Percentiles rank a stretch among this genome's conserved stretches.
phyloP scores from a whole-genome alignment of 2,113 vertebrate genomes.

The Coryphaenoides rupestris region DNA sequence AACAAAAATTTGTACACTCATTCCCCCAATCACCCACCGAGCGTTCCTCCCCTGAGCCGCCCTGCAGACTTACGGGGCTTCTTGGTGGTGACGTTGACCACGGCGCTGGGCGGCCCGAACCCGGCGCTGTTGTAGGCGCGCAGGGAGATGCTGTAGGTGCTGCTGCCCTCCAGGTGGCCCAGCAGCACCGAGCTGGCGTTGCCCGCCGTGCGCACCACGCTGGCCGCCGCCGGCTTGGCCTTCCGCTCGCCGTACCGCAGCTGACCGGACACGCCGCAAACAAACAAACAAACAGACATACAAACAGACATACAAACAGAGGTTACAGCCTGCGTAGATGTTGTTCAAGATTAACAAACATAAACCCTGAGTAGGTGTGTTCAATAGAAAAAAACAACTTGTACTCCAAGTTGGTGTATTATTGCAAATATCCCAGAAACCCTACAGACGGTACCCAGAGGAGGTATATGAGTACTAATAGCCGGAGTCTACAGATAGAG shows the following conservation, averaged over 20 bases:
- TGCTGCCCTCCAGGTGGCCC: conserved; percentile 81
- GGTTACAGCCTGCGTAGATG: too few relatives aligned
- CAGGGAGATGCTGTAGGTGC: conserved; percentile 82
- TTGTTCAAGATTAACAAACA: too few relatives aligned
- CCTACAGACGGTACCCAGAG: too few relatives aligned
- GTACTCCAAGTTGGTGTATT: conserved; percentile 9
- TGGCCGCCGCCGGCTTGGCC: conserved; percentile 83
- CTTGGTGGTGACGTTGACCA: conserved; percentile 88
- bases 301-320: too few relatives aligned
- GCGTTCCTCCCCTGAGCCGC: neutral
- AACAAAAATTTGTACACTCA: neutral
- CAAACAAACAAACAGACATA: neutral
- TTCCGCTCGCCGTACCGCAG: conserved; percentile 85
- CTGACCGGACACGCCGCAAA: conserved; percentile 63
- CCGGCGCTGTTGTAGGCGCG: conserved; percentile 90
- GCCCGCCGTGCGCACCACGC: conserved; percentile 80
- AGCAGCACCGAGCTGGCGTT: conserved; percentile 83
- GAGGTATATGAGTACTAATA: too few relatives aligned
- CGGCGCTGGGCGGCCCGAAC: conserved; percentile 82
- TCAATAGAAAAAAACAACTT: conserved; percentile 1
- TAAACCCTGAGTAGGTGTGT: too few relatives aligned
- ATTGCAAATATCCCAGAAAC: neutral
- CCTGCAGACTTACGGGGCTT: conserved; percentile 84
- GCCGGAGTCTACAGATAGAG: too few relatives aligned
- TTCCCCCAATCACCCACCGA: neutral